Evolutionary conservation across 1,140 invertebrate species (phyloP).

Genomic region (fruit fly (Drosophila melanogaster)): Release_6_plus_ISO1_MT NT_037436.4:22360501-22361000

Average conservation of each 20-base stretch:
- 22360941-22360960: neutral
- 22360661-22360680: conserved; percentile 20
- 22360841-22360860: conserved; percentile 57
- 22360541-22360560: conserved; percentile 54
- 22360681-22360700: conserved; percentile 39
- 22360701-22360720: conserved; percentile 59
- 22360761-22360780: conserved; percentile 10
- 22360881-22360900: conserved; percentile 81
- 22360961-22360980: conserved; percentile 55
- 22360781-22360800: conserved; percentile 1
- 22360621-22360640: conserved; percentile 77
- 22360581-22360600: conserved; percentile 1
- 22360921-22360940: conserved; percentile 1
- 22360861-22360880: conserved; percentile 65
- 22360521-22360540: conserved; percentile 9
- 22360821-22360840: conserved; percentile 29
- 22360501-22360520: conserved; percentile 14
- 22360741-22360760: neutral
- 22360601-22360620: conserved; percentile 42
- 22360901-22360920: conserved; percentile 58
- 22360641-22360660: conserved; percentile 67
- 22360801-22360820: neutral
- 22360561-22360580: conserved; percentile 61
- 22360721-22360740: conserved; percentile 11
- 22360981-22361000: conserved; percentile 61